phyloP scores from a whole-genome alignment of 2,888 invertebrate species.

The Caenorhabditis afra region DNA sequence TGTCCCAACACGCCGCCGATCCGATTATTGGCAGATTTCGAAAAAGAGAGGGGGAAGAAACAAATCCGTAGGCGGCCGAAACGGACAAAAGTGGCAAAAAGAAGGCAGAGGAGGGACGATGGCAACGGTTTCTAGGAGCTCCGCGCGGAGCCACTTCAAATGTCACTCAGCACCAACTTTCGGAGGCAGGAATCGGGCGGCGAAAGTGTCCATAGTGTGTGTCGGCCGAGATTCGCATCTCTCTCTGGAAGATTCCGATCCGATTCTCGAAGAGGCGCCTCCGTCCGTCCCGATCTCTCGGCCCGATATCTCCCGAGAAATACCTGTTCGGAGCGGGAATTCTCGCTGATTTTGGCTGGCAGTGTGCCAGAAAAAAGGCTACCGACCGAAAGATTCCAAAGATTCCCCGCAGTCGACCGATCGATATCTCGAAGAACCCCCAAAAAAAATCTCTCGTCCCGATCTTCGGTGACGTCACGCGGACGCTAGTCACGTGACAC shows the following conservation, averaged over 20 bases:
- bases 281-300: slow-evolving; percentile 34
- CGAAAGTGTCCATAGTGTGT: slow-evolving; percentile 46
- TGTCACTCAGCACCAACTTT: too few species aligned
- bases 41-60: neutral
- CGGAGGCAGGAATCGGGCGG: slow-evolving; percentile 6
- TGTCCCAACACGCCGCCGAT: slow-evolving; percentile 16
- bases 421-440: slow-evolving; percentile 2
- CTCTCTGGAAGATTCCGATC: slow-evolving; percentile 37
- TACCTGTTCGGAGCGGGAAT: slow-evolving; percentile 46
- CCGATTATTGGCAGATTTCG: slow-evolving; percentile 45
- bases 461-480: too few species aligned
- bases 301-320: slow-evolving; percentile 31
- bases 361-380: slow-evolving; percentile 40
- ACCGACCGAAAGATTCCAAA: slow-evolving; percentile 31
- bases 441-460: neutral
- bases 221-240: slow-evolving; percentile 16
- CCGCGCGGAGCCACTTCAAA: too few species aligned
- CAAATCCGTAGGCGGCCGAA: slow-evolving; percentile 17
- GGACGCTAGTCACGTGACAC: too few species aligned
- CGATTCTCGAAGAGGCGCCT: slow-evolving; percentile 44
- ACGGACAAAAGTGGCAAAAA: neutral
- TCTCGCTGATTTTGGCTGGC: slow-evolving; percentile 20
- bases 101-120: slow-evolving; percentile 1
- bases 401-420: too few species aligned
- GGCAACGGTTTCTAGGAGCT: slow-evolving; percentile 27